These are phyloP conservation scores for Cochlearius cochlearius DNA, from an alignment of 2,113 vertebrate species.

Conservation along the genomic window DNA sequence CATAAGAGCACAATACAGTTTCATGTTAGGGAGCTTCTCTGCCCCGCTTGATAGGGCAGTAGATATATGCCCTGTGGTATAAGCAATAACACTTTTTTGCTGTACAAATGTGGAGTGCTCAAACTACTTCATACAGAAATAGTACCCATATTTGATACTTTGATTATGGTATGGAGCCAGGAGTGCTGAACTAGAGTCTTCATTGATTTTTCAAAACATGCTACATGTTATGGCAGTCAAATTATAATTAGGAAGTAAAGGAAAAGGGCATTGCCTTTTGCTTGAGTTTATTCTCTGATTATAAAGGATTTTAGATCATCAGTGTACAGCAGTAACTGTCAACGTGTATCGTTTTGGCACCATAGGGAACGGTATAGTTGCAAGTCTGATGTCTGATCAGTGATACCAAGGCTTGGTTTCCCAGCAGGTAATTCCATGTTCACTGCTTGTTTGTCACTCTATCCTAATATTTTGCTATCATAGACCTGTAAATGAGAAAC, in stretches of 20 bases:
- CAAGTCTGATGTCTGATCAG: not conserved
- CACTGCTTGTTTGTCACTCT: not conserved
- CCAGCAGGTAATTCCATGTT: not conserved
- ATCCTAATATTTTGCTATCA: not conserved
- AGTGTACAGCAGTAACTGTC: not conserved
- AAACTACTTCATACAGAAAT: not conserved
- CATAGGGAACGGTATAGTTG: not conserved
- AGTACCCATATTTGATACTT: not conserved
- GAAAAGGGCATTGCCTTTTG: not conserved
- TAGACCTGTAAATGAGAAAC: not conserved
- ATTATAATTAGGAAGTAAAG: not conserved
- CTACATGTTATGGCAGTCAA: not conserved
- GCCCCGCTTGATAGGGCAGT: not conserved
- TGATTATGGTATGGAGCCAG: not conserved
- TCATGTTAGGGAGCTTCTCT: not conserved
- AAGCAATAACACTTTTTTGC: not conserved
- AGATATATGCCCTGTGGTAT: not conserved
- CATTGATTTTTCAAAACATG: not conserved
- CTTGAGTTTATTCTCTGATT: not conserved
- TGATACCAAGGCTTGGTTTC: not conserved
- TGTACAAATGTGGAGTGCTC: not conserved
- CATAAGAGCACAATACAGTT: not conserved
- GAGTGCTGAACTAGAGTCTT: not conserved
- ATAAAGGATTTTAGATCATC: not conserved
- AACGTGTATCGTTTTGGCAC: not conserved